phyloP scores from a whole-genome alignment of 2,797 vertebrate species.

The Meriones psammophilus region DNA sequence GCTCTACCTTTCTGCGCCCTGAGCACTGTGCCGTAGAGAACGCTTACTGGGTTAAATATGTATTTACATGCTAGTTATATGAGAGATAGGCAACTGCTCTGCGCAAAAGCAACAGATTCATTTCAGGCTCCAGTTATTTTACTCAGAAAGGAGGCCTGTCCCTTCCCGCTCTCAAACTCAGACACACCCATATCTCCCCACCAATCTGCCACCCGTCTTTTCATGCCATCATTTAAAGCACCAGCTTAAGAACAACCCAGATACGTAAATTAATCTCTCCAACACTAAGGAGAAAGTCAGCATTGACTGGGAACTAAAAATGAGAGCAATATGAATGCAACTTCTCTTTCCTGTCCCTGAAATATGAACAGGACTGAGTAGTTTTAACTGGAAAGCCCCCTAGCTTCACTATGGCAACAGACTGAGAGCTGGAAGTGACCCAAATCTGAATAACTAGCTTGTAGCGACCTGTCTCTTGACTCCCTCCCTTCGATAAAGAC shows the following conservation, averaged over 20 bases:
- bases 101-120: not conserved
- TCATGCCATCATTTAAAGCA: not conserved
- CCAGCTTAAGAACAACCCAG: not conserved
- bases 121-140: not conserved
- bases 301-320: not conserved
- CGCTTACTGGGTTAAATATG: slow-evolving; percentile 31
- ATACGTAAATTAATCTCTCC: not conserved
- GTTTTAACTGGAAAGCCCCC: slow-evolving; percentile 31
- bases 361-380: not conserved
- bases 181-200: not conserved
- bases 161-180: not conserved
- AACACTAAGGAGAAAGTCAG: slow-evolving; percentile 30
- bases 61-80: slow-evolving; percentile 18
- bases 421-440: not conserved
- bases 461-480: not conserved
- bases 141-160: slow-evolving; percentile 2
- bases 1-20: not conserved
- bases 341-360: slow-evolving; percentile 1
- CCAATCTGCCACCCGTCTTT: not conserved
- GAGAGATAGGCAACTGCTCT: not conserved
- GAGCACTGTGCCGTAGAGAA: not conserved
- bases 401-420: not conserved
- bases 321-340: not conserved
- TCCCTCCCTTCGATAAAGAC: not conserved
- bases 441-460: slow-evolving; percentile 13